Evolutionary conservation across 1,140 invertebrate genomes (phyloP).

Genomic region (Lepidostoma basale): DNA sequence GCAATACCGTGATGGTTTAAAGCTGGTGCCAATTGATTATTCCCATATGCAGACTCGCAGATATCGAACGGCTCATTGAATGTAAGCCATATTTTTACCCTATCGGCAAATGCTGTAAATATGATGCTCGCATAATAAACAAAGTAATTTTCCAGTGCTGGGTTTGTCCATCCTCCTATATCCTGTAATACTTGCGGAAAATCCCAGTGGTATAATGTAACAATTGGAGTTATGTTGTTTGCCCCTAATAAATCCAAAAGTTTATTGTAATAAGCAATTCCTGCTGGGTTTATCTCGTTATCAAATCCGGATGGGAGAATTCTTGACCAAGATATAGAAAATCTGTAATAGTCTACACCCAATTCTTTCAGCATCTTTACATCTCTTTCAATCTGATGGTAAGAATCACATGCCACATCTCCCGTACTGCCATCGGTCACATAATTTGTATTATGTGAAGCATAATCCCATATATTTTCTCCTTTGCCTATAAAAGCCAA

Average conservation of each 20-base stretch:
- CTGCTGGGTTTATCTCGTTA: constrained; percentile 57
- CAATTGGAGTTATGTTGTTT: constrained; percentile 56
- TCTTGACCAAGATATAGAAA: constrained; percentile 68
- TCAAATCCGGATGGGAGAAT: constrained; percentile 63
- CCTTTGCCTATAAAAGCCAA: constrained; percentile 47
- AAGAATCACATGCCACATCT: constrained; percentile 56
- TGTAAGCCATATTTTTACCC: constrained; percentile 50
- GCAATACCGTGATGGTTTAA: constrained; percentile 52
- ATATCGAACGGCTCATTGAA: constrained; percentile 59
- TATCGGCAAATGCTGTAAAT: constrained; percentile 53
- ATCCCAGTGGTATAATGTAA: constrained; percentile 65
- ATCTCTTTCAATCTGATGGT: constrained; percentile 60
- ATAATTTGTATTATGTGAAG: constrained; percentile 45
- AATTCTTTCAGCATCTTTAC: constrained; percentile 55
- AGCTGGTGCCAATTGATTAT: constrained; percentile 51
- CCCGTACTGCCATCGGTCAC: constrained; percentile 50
- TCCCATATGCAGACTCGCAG: constrained; percentile 54
- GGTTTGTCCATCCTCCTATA: constrained; percentile 63
- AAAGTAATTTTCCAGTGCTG: constrained; percentile 59
- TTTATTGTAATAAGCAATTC: constrained; percentile 64
- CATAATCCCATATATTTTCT: constrained; percentile 50
- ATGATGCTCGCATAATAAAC: constrained; percentile 50
- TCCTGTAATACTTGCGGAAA: constrained; percentile 59
- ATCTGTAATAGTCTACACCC: constrained; percentile 62
- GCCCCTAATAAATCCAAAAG: constrained; percentile 60